Conservation (phyloP, 2,797 vertebrate species). For the Gymnocypris eckloni region DNA sequence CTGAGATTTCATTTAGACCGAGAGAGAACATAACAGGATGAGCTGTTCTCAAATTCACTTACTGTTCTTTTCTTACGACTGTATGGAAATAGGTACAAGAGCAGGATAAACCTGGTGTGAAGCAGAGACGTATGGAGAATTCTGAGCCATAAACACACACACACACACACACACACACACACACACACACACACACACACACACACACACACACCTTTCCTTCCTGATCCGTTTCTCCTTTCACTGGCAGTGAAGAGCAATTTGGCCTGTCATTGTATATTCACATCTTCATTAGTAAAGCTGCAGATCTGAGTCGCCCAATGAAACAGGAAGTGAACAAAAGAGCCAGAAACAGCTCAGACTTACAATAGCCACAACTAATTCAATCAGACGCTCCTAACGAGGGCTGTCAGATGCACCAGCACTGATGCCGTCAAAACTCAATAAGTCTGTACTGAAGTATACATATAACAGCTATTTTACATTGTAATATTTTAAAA, state of each 20-base stretch:
- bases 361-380: not conserved
- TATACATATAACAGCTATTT: not conserved
- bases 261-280: slow-evolving; percentile 68
- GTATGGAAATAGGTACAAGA: not conserved
- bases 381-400: not conserved
- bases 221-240: slow-evolving; percentile 11
- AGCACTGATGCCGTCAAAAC: not conserved
- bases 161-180: slow-evolving; percentile 12
- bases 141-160: not conserved
- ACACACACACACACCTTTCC: not conserved
- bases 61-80: slow-evolving; percentile 19
- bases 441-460: not conserved
- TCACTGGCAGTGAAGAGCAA: slow-evolving; percentile 66
- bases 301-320: slow-evolving; percentile 54
- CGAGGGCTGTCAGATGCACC: not conserved
- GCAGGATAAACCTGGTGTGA: slow-evolving; percentile 1
- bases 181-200: not conserved
- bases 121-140: slow-evolving; percentile 7
- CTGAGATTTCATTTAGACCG: slow-evolving; percentile 12
- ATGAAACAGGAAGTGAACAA: slow-evolving; percentile 32
- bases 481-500: not conserved
- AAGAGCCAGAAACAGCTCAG: not conserved
- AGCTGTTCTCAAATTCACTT: slow-evolving; percentile 6
- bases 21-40: slow-evolving; percentile 4
- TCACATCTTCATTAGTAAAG: slow-evolving; percentile 70